Conservation (phyloP, 2,113 vertebrate species). For the Scomber japonicus region DNA sequence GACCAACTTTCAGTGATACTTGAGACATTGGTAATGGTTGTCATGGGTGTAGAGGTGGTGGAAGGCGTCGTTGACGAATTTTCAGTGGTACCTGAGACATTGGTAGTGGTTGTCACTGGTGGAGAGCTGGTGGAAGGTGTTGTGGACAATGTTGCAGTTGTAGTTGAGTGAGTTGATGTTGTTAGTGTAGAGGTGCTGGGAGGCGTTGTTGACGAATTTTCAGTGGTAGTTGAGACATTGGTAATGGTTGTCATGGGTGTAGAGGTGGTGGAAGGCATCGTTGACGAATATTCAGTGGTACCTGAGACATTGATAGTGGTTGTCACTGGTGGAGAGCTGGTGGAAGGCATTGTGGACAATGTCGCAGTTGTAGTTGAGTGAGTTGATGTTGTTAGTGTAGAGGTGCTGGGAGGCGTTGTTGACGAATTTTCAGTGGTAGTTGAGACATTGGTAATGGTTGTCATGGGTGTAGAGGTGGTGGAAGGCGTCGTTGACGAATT, state of each 20-base stretch:
- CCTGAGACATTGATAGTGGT: not conserved
- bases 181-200: not conserved
- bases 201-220: not conserved
- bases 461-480: not conserved
- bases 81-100: not conserved
- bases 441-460: not conserved
- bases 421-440: conserved; percentile 2
- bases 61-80: not conserved
- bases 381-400: not conserved
- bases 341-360: not conserved
- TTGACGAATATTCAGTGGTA: not conserved
- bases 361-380: not conserved
- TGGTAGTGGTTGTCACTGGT: not conserved
- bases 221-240: not conserved
- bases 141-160: no score
- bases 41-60: not conserved
- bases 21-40: no score
- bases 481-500: not conserved
- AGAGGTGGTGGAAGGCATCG: not conserved
- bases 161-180: no score
- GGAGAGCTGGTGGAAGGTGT: not conserved
- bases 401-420: not conserved
- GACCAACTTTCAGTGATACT: no score
- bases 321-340: not conserved
- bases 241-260: not conserved